Base-by-base conservation (phyloP, 2,113 vertebrate species). In the Canis aureus region DNA sequence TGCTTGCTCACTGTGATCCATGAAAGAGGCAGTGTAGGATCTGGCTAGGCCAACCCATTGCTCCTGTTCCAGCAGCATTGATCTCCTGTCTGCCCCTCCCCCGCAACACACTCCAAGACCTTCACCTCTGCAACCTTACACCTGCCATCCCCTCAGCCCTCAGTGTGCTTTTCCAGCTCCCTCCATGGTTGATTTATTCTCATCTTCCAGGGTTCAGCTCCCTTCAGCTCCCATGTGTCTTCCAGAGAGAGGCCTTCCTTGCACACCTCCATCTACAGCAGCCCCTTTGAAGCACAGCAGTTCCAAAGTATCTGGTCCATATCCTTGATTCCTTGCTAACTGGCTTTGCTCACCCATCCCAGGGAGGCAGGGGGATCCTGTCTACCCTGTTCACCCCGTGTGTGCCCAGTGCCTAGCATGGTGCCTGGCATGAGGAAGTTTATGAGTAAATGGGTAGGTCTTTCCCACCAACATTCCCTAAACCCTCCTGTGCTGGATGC, bases 401-500 rank as follows among this genome's bases (percentile, higher is more conserved):
- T n/a, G 32, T 74, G 20, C 59, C 51, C 74, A 25, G 49, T 43
- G 25, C 17, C 67, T 76, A 82, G n/a, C 53, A 73, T 11, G 76
- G 32, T 86, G 8, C 32, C 59, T 64, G 53, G 43, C 38, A 76
- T 11, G 64, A 62, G 2, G 6, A 84, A 89, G 32, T 17, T 85
- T 69, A 83, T 78, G 81, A 69, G 51, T 55, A 90, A 95, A 94
- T 73, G 22, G 19, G 43, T 19, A 29, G n/a, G 96, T n/a, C 51
- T 8, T 55, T 25, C 29, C 27, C 91, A 51, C 71, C 82, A 74
- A 53, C n/a, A 86, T 29, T 23, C 20, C 53, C 76, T 71, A 35
- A 82, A 78, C 9, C 35, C 53, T 91, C 53, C 62, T 29, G 29
- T 51, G 12, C 59, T 93, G 53, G 49, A 10, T 19, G 29, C 17